These are phyloP conservation scores for rabbit (Oryctolagus cuniculus) DNA, from an alignment of 2,113 vertebrate genomes.

Conservation along the genomic window DNA sequence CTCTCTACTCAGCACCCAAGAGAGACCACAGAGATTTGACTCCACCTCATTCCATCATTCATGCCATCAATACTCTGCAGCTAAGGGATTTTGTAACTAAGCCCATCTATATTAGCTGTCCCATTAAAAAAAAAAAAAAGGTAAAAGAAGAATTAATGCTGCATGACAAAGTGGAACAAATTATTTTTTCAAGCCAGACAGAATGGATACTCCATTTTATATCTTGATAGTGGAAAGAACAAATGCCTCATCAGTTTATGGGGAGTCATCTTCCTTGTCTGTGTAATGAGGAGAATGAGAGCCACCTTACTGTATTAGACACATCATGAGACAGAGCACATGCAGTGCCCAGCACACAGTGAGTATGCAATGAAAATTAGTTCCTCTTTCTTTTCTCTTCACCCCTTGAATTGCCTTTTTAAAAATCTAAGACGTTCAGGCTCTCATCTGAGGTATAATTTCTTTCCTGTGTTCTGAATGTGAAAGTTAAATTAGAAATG, in stretches of 20 bases:
- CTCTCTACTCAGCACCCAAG: neutral
- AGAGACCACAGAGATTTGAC: neutral
- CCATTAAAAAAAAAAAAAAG: neutral
- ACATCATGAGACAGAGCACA: neutral
- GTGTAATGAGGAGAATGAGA: neutral
- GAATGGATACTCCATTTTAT: neutral
- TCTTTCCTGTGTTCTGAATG: neutral
- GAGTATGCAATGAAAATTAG: neutral
- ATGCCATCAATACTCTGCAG: neutral
- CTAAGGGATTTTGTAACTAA: neutral
- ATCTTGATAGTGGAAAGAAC: neutral
- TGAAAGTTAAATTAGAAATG: slow-evolving; percentile 4
- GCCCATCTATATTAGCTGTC: neutral
- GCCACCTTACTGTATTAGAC: too few relatives aligned
- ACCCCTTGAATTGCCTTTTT: neutral
- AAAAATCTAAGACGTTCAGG: neutral
- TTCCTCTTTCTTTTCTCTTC: neutral
- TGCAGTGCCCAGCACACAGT: too few relatives aligned
- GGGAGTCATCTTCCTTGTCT: neutral
- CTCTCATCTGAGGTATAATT: neutral
- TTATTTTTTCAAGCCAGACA: neutral
- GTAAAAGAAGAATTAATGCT: neutral
- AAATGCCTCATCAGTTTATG: neutral
- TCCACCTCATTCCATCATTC: neutral
- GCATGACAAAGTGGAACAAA: neutral